phyloP scores from a whole-genome alignment of 1,140 invertebrate genomes.

The Orussus abietinus region DNA sequence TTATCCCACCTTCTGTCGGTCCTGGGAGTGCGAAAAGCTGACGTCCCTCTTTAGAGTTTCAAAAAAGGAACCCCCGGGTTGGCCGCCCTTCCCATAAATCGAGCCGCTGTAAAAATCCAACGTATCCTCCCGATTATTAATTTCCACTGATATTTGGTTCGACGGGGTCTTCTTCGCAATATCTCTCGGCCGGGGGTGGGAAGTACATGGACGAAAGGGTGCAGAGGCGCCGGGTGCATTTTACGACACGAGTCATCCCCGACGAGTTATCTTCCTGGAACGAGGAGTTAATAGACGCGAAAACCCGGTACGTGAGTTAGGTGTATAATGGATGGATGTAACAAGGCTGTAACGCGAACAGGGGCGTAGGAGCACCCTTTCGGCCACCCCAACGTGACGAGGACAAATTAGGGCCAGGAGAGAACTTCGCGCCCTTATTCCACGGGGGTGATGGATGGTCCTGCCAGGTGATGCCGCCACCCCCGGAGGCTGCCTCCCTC shows the following conservation, averaged over 20 bases:
- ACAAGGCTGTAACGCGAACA: slow-evolving; percentile 4
- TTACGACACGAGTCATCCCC: slow-evolving; percentile 1
- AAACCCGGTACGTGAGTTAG: neutral
- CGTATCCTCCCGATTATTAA: too few species aligned
- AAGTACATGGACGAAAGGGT: too few species aligned
- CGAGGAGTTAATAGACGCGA: slow-evolving; percentile 5
- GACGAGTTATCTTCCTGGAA: slow-evolving; percentile 1
- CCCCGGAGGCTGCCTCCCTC: neutral
- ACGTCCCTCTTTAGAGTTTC: too few species aligned
- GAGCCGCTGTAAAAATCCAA: too few species aligned
- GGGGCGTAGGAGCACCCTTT: neutral
- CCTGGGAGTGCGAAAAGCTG: too few species aligned
- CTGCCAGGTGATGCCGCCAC: slow-evolving; percentile 5
- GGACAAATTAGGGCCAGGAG: slow-evolving; percentile 9
- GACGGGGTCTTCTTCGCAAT: too few species aligned
- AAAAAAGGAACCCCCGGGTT: too few species aligned
- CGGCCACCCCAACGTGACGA: slow-evolving; percentile 1
- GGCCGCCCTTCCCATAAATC: too few species aligned
- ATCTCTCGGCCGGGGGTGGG: too few species aligned
- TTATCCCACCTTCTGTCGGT: slow-evolving; percentile 9
- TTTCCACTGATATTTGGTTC: too few species aligned
- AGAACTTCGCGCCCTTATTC: slow-evolving; percentile 1
- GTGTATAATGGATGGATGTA: neutral
- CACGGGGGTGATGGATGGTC: slow-evolving; percentile 2
- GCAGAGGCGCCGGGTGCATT: neutral